Evolutionary conservation across 1,140 invertebrate genomes (phyloP), one percentile per base, ranked within the genome.

Genomic region (Cyclina sinensis): DNA sequence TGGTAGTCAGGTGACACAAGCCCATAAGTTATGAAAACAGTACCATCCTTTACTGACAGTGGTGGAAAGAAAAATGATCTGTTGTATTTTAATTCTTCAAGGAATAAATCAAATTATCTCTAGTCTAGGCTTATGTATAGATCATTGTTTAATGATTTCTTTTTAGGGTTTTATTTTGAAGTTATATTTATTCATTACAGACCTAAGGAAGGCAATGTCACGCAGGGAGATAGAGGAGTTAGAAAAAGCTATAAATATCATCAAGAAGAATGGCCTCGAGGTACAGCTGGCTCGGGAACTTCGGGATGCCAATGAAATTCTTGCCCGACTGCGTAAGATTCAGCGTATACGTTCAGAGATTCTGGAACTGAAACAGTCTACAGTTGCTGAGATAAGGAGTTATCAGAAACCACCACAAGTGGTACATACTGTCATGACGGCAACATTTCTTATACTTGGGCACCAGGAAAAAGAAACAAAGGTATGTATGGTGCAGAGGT

Each of bases 301-400:
- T 82, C 65, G 88, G 4, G 92, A 92, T 30, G 94, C 94, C 27
- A 91, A 93, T 57, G 83, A 90, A 27, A 78, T 95, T 57, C 84
- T 95, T 51, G 80, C 83, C 2, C 91, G 92, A 5, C 88, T 95
- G 21, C 87, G 89, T 24, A 89, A 94, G 79, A 90, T 95, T 37
- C 94, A 95, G 86, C 83, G 94, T 12, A 95, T 95, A 68, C 88
- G 94, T 14, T 94, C 94, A n/a, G 94, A 95, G 86, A 95, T 95
- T 51, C 84, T 95, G 48, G 93, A 95, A 74, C 90, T 95, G 87
- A 95, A 95, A 62, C 94, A 95, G 86, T 91, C 94, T 12, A 95
- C 94, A 21, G 94, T 95, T 35, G 94, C 94, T 3, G 94, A 95
- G 86, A 95, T 95, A 46, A 81, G 94, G 46, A 95, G 94, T 86